A percentile compares a stretch with the other conserved stretches of the same genome.
phyloP scores from a whole-genome alignment of 1,140 invertebrate species.

The Leptopilina clavipes region DNA sequence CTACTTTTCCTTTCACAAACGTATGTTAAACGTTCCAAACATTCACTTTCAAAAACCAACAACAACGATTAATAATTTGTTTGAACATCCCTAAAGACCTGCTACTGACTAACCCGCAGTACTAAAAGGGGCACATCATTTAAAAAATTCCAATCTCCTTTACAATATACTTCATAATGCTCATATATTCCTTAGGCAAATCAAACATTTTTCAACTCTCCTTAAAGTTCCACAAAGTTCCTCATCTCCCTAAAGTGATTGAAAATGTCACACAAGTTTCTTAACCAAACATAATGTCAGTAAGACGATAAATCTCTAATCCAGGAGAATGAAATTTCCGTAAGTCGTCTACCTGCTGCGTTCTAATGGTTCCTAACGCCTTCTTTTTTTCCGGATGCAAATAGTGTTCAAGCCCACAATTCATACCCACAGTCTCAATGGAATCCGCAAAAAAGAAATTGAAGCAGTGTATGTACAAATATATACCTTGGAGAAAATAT shows the following conservation, averaged over 20 bases:
- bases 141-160: not conserved
- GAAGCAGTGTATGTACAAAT: not conserved
- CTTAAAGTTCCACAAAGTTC: not conserved
- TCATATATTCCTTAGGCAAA: not conserved
- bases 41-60: no score
- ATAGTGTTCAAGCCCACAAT: not conserved
- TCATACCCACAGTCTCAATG: not conserved
- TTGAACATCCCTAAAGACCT: not conserved
- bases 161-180: not conserved
- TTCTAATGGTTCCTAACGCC: slow-evolving; percentile 16
- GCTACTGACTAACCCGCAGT: not conserved
- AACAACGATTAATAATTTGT: not conserved
- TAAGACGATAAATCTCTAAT: slow-evolving; percentile 33
- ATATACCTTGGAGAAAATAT: not conserved
- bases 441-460: not conserved
- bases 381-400: slow-evolving; percentile 7
- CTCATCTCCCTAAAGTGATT: not conserved
- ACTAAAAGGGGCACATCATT: not conserved
- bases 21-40: no score
- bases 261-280: not conserved
- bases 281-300: slow-evolving; percentile 15
- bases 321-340: slow-evolving; percentile 14
- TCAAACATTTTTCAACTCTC: slow-evolving; percentile 18
- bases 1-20: no score
- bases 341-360: slow-evolving; percentile 29